Conservation (phyloP, 2,113 vertebrate genomes). For the Pedionomus torquatus region DNA sequence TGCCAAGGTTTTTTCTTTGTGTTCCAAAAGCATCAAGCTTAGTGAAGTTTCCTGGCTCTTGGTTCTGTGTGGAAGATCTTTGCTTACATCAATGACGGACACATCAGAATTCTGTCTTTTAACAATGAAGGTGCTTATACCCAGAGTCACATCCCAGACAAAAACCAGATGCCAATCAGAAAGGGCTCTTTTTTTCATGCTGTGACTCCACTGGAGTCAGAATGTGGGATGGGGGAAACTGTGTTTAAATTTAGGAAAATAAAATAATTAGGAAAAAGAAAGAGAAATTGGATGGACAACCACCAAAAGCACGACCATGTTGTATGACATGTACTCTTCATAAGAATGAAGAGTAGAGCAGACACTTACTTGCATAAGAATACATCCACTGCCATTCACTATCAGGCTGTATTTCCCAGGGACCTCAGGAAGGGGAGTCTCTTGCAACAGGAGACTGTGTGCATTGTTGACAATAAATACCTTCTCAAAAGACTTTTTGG, state of each 20-base stretch:
- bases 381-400: constrained; percentile 59
- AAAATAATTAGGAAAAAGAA: background rate
- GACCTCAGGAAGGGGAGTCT: constrained; percentile 7
- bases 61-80: background rate
- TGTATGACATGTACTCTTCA: too few relatives aligned
- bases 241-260: background rate
- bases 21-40: background rate
- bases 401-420: constrained; percentile 46
- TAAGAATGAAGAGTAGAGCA: background rate
- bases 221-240: background rate
- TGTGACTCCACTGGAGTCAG: background rate
- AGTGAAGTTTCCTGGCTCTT: background rate
- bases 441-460: constrained; percentile 68
- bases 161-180: background rate
- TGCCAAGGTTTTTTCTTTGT: background rate
- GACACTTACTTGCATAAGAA: constrained; percentile 61
- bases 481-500: constrained; percentile 18
- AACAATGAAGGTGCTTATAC: background rate
- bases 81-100: background rate
- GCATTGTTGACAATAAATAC: constrained; percentile 41
- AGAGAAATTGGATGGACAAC: background rate
- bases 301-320: background rate
- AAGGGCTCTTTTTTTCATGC: background rate
- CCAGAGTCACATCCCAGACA: background rate
- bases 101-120: background rate